These are phyloP conservation scores for Takifugu ocellatus DNA, from an alignment of 2,797 vertebrate species.

Conservation along the genomic window DNA sequence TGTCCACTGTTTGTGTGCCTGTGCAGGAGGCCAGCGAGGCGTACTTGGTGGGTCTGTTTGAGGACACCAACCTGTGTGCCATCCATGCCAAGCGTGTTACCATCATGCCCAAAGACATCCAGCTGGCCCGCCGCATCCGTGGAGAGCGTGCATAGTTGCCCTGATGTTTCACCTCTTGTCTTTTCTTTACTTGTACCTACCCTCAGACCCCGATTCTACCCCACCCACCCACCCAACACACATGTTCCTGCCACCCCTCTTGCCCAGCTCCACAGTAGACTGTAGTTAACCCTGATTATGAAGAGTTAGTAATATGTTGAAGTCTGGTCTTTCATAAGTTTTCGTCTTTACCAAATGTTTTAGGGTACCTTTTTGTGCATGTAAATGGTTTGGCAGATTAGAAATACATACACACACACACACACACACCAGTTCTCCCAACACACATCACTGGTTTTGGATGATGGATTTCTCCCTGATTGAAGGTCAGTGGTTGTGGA, in stretches of 20 bases:
- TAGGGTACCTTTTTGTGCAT: slow-evolving; percentile 75
- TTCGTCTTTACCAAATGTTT: slow-evolving; percentile 72
- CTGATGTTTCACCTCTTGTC: slow-evolving; percentile 31
- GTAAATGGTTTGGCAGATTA: slow-evolving; percentile 67
- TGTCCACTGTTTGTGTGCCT: neutral
- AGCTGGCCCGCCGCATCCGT: slow-evolving; percentile 88
- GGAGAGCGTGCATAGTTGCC: slow-evolving; percentile 80
- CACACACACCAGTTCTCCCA: slow-evolving; percentile 18
- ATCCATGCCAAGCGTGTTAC: slow-evolving; percentile 91
- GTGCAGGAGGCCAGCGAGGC: slow-evolving; percentile 87
- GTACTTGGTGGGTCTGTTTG: slow-evolving; percentile 85
- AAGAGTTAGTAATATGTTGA: slow-evolving; percentile 71
- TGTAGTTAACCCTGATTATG: slow-evolving; percentile 72
- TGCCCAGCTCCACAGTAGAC: slow-evolving; percentile 69
- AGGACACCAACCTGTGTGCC: slow-evolving; percentile 89
- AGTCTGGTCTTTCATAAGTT: slow-evolving; percentile 66
- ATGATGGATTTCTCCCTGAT: neutral
- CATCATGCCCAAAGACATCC: slow-evolving; percentile 93
- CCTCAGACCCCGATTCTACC: slow-evolving; percentile 26
- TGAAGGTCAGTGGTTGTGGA: slow-evolving; percentile 8
- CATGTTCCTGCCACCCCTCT: neutral
- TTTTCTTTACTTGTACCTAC: slow-evolving; percentile 38
- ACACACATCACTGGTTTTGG: slow-evolving; percentile 11
- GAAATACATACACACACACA: slow-evolving; percentile 9
- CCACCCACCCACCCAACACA: slow-evolving; percentile 2